These are phyloP conservation scores for Aphodius sticticus DNA, from an alignment of 2,888 invertebrate species.

Conservation along the genomic window DNA sequence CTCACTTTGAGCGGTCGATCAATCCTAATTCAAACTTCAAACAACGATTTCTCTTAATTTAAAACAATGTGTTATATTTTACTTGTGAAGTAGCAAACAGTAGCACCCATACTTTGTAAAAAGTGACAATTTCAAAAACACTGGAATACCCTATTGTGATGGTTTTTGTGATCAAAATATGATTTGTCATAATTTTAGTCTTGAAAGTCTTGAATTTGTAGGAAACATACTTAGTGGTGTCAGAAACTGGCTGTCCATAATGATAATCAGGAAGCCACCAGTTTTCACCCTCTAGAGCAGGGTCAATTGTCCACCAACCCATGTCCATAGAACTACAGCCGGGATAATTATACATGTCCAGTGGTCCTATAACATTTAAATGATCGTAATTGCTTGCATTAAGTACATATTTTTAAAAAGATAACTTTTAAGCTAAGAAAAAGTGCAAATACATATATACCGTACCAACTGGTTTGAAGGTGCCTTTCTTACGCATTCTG, in stretches of 20 bases:
- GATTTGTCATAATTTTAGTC: neutral
- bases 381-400: no score
- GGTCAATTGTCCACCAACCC: constrained; percentile 65
- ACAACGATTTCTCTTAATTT: no score
- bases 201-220: neutral
- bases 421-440: no score
- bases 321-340: constrained; percentile 61
- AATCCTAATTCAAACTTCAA: no score
- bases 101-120: no score
- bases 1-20: no score
- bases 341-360: constrained; percentile 63
- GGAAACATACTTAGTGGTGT: constrained; percentile 52
- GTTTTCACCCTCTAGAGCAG: constrained; percentile 53
- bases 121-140: no score
- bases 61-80: no score
- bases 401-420: no score
- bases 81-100: no score
- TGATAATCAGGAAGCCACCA: constrained; percentile 61
- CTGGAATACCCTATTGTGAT: no score
- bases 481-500: constrained; percentile 64
- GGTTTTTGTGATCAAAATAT: no score
- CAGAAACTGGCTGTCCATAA: constrained; percentile 60
- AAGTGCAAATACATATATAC: constrained; percentile 6
- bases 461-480: constrained; percentile 61
- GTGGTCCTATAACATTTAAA: constrained; percentile 54